phyloP scores from a whole-genome alignment of 2,888 invertebrate genomes.

The Erebia epiphron region DNA sequence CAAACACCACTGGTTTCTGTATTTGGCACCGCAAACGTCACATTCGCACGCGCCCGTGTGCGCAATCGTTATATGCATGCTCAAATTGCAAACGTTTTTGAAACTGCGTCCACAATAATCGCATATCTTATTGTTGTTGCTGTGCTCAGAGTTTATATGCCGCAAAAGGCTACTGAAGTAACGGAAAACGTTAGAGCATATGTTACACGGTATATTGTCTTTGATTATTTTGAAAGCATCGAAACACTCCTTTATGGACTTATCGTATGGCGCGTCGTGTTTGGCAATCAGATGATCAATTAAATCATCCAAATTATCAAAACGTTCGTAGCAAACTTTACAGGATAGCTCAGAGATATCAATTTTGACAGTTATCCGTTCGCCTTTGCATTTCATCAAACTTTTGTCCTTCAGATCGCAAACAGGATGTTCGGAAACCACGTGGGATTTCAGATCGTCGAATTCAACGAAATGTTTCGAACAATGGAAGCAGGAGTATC shows the following conservation, averaged over 20 bases:
- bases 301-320: conserved; percentile 55
- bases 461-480: conserved; percentile 65
- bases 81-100: conserved; percentile 61
- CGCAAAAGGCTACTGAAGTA: conserved; percentile 67
- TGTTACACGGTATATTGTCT: conserved; percentile 68
- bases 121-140: conserved; percentile 70
- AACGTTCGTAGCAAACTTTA: conserved; percentile 57
- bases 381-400: conserved; percentile 70
- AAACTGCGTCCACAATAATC: conserved; percentile 72
- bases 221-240: conserved; percentile 66
- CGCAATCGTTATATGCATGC: conserved; percentile 64
- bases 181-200: conserved; percentile 62
- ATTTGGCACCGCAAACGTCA: conserved; percentile 62
- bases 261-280: conserved; percentile 69
- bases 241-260: conserved; percentile 58
- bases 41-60: conserved; percentile 68
- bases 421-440: conserved; percentile 58
- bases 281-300: conserved; percentile 65
- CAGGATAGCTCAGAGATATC: conserved; percentile 64
- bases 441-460: conserved; percentile 66
- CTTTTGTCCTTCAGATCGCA: conserved; percentile 67
- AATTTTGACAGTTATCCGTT: conserved; percentile 65
- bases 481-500: conserved; percentile 71
- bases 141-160: conserved; percentile 70
- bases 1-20: conserved; percentile 67